Base-by-base conservation (phyloP, 2,797 vertebrate genomes). In the Leucoraja ocellata region DNA sequence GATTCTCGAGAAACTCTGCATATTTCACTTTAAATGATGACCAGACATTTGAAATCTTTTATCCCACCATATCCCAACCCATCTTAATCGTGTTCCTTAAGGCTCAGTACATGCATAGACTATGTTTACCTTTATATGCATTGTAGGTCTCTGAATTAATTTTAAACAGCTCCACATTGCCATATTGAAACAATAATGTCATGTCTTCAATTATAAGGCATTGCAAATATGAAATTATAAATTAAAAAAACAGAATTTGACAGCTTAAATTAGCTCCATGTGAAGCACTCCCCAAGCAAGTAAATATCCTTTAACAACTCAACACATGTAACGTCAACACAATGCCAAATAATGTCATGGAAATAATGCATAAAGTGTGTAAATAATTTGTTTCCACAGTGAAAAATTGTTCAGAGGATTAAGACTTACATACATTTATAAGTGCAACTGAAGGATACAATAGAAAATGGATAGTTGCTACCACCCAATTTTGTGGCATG, bases 171-270 rank as follows among this genome's bases (percentile, higher is more conserved):
- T 32, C 68, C 25, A 23, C 90, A 91, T 23, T 91, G 68, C 71
- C 68, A 39, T 74, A 74, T 74, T 91, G 68, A 91, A 28, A 91
- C 46, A 46, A 39, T 54, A 36, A 39, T 71, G 65, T 10, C n/a
- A 32, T 74, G 39, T 54, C 36, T 74, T 92, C 71, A 54, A 92
- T 76, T 1, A 54, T 54, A 5, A 92, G 39, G 76, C 71, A 46
- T 46, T 92, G 46, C 90, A 39, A 25, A n/a, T 28, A 76, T 54
- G 71, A 92, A 71, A 91, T 25, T 76, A 25, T 91, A 91, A 91
- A 91, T 54, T 74, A 54, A 91, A 8, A n/a, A 73, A 91, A 91
- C 32, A 91, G 23, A 71, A 91, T 11, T 73, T 74, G 39, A n/a
- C 39, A 46, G 90, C 73, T 46, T 58, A 74, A 39, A 36, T 92